Evolutionary conservation across 2,888 invertebrate species (phyloP), one percentile per base, ranked within the genome.

Genomic region (Pilophorus perplexus): DNA sequence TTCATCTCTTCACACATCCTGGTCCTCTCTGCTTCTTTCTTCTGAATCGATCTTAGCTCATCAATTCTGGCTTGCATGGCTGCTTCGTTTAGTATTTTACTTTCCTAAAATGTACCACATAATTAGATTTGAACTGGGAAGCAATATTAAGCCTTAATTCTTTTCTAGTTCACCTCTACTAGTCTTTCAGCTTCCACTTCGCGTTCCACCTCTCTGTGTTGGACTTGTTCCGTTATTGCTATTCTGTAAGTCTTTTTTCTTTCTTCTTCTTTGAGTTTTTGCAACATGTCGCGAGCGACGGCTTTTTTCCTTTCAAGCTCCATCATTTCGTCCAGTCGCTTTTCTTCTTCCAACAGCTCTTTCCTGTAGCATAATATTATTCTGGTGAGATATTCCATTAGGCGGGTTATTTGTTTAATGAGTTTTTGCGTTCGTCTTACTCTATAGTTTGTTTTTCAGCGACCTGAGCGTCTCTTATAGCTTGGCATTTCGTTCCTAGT

Each of bases 381-480:
- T n/a, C n/a, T n/a, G n/a, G n/a, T n/a, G n/a, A n/a, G n/a, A n/a
- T n/a, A n/a, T n/a, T n/a, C n/a, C n/a, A n/a, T n/a, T n/a, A n/a
- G n/a, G n/a, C n/a, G n/a, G n/a, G n/a, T n/a, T n/a, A n/a, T n/a
- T n/a, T n/a, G n/a, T n/a, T n/a, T n/a, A n/a, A n/a, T n/a, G n/a
- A n/a, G n/a, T n/a, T n/a, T n/a, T n/a, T n/a, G n/a, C n/a, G n/a
- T n/a, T 12, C 5, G n/a, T 66, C 68, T 71, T 70, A 73, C 71
- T 78, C 74, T 2, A 79, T 75, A 20, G 78, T 71, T 68, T 75
- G 76, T 64, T 78, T 79, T 76, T 89, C 89, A 0, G 82, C 82
- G 67, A 91, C 83, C 79, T 93, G 92, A 0, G 90, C 90, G 75
- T 91, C 89, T 16, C 92, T 79, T 50, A 93, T 89, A 0, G 90